Evolutionary conservation across 2,113 vertebrate species (phyloP).

Genomic region (Hylia prasina): DNA sequence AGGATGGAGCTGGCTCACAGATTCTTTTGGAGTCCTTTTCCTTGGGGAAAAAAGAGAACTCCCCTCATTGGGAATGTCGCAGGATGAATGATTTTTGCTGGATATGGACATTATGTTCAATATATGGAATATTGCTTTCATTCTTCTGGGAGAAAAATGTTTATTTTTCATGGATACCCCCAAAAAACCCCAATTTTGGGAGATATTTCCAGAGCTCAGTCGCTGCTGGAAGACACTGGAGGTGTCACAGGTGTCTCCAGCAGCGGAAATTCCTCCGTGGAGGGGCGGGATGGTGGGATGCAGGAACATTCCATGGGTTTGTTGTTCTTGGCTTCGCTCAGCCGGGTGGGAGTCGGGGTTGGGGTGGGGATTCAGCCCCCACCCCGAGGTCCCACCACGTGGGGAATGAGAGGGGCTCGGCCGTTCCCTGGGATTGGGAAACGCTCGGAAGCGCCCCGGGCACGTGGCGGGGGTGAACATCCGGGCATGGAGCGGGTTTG

Average conservation of each 20-base stretch:
- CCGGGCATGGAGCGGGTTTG: not conserved
- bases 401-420: rapidly evolving
- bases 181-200: rapidly evolving
- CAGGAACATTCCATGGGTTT: rapidly evolving
- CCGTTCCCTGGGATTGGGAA: not conserved
- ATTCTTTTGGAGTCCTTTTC: not conserved
- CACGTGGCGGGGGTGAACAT: not conserved
- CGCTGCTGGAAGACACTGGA: not conserved
- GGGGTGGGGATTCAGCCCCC: rapidly evolving
- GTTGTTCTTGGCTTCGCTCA: rapidly evolving
- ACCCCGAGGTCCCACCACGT: rapidly evolving
- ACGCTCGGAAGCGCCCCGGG: rapidly evolving
- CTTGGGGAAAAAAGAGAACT: not conserved
- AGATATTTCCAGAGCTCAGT: rapidly evolving
- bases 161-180: rapidly evolving
- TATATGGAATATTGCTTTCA: rapidly evolving
- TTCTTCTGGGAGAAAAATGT: rapidly evolving
- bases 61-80: rapidly evolving
- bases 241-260: rapidly evolving
- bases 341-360: rapidly evolving
- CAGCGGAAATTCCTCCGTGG: rapidly evolving
- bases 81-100: not conserved
- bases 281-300: not conserved
- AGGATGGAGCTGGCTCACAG: not conserved
- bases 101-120: rapidly evolving